Percentiles rank a stretch among this genome's conserved stretches.
Evolutionary conservation across 2,888 invertebrate species (phyloP).

Genomic region (Leuctra nigra): DNA sequence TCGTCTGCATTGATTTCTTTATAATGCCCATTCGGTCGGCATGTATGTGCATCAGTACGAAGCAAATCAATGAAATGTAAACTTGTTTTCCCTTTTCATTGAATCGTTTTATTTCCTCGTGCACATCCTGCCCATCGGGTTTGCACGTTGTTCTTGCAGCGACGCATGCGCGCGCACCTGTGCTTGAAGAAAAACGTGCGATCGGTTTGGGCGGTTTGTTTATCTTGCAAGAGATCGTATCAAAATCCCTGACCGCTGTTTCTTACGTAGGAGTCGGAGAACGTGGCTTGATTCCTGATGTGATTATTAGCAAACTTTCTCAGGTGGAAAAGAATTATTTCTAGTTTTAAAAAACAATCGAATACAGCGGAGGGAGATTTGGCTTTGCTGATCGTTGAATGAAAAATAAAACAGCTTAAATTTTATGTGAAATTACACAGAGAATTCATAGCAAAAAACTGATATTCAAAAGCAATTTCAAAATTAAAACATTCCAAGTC

Average conservation of each 20-base stretch:
- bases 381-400: too few relatives aligned
- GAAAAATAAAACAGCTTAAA: too few relatives aligned
- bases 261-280: background rate
- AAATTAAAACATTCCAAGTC: too few relatives aligned
- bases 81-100: background rate
- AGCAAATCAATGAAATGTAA: too few relatives aligned
- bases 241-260: background rate
- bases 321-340: too few relatives aligned
- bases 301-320: slow-evolving; percentile 3
- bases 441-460: too few relatives aligned
- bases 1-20: too few relatives aligned
- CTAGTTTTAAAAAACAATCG: too few relatives aligned
- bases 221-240: slow-evolving; percentile 4
- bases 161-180: background rate
- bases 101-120: background rate
- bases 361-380: too few relatives aligned
- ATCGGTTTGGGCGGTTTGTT: background rate
- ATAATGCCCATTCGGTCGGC: too few relatives aligned
- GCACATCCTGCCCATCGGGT: background rate
- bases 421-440: too few relatives aligned
- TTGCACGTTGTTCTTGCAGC: background rate
- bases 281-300: background rate
- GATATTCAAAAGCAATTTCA: too few relatives aligned
- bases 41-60: background rate
- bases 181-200: background rate